Conservation (phyloP, 2,113 vertebrate species). For the Nycticryphes semicollaris region DNA sequence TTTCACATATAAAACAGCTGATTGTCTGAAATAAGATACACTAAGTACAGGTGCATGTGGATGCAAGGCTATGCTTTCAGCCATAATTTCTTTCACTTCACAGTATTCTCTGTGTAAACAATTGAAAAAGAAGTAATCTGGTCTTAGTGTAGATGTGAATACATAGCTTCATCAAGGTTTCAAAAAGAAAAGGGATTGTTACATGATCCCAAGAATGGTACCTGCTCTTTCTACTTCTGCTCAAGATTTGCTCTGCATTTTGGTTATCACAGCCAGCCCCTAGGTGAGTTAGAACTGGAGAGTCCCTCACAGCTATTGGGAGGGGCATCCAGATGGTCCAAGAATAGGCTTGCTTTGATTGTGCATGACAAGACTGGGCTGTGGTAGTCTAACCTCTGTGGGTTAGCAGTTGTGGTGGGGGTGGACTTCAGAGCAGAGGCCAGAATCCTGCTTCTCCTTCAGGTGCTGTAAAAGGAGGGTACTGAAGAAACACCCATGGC, state of each 20-base stretch:
- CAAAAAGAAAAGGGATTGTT: background rate
- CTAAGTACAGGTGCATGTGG: background rate
- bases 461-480: background rate
- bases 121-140: background rate
- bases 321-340: background rate
- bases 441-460: background rate
- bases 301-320: background rate
- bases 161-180: background rate
- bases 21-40: background rate
- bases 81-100: background rate
- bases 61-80: background rate
- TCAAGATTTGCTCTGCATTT: background rate
- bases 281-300: background rate
- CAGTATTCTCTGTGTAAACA: background rate
- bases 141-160: background rate
- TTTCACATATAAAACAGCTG: background rate
- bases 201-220: background rate
- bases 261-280: background rate
- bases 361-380: background rate
- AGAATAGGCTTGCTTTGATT: background rate
- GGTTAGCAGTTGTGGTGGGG: background rate
- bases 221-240: background rate
- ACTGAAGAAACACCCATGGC: background rate
- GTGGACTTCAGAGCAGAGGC: background rate
- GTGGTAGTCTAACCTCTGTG: background rate